Percentiles rank a stretch among this genome's conserved stretches.
phyloP scores from a whole-genome alignment of 1,140 invertebrate genomes.

The Saccostrea glomerata region DNA sequence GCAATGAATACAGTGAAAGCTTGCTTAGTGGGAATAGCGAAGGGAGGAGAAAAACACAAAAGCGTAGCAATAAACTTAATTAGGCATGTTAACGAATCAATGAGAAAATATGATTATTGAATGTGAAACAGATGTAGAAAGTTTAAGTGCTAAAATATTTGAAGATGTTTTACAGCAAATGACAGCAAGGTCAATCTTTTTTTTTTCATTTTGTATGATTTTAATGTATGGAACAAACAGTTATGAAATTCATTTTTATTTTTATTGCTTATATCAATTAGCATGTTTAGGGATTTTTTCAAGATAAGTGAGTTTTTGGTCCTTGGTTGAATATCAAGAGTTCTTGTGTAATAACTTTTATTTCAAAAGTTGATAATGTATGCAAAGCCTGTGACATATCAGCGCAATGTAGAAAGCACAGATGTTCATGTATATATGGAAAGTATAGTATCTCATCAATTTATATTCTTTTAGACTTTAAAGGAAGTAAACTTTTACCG shows the following conservation, averaged over 20 bases:
- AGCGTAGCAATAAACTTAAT: not conserved
- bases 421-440: not conserved
- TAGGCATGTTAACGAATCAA: not conserved
- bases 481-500: not conserved
- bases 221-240: not conserved
- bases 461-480: not conserved
- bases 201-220: not conserved
- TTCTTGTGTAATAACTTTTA: not conserved
- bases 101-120: not conserved
- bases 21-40: slow-evolving; percentile 1
- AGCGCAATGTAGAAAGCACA: not conserved
- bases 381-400: slow-evolving; percentile 31
- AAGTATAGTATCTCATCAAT: not conserved
- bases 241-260: not conserved
- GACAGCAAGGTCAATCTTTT: slow-evolving; percentile 23
- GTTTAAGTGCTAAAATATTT: not conserved
- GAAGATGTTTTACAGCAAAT: slow-evolving; percentile 4
- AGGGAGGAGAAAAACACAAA: slow-evolving; percentile 17
- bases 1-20: not conserved
- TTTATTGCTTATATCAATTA: not conserved
- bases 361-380: not conserved
- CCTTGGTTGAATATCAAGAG: not conserved
- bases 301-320: not conserved
- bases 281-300: not conserved
- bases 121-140: not conserved